Base-by-base conservation (phyloP, 2,113 vertebrate species). In the Gulo gulo region DNA sequence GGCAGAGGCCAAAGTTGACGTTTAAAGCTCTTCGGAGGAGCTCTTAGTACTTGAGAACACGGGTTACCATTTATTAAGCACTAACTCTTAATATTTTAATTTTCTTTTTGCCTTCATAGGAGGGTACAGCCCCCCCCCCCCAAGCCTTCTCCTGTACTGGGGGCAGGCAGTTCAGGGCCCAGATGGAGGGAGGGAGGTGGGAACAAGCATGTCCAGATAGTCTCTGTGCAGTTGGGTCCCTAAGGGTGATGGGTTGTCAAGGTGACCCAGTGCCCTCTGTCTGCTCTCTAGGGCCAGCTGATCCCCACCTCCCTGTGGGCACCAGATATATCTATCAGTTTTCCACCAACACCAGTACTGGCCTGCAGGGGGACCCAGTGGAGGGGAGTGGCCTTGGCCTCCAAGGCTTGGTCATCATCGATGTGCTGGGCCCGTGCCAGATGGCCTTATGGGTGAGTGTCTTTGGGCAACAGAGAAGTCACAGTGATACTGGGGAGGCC, bases 291-390 rank as follows among this genome's bases (percentile, higher is more conserved):
- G 99, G 92, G 65, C 90, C 95, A 31, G 91, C 74, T 65, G 95
- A 97, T 26, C 94, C 97, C 1, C 98, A 97, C 67, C 98, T 99
- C 73, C 97, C 98, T 47, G 93, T 92, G 95, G 99, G 98, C 39
- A 98, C 98, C 97, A 98, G 98, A 52, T 99, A 99, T 87, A 99
- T 97, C 80, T 99, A 99, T 93, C 98, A 97, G 39, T 99, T 99
- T 96, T 99, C 98, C 81, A 97, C 99, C 2, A 96, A 96, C 24
- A 98, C 99, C 82, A 98, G 92, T 92, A 99, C 99, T 2, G 98
- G 98, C 85, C 98, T 99, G 61, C 98, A 99, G 79, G 98, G 98
- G 80, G 97, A 97, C 4, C 97, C 8, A 18, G 83, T 81, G 59
- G 99, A 98, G 76, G 98, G 98, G 74, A 99, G 98, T 59, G 99